Evolutionary conservation across 2,888 invertebrate species (phyloP), one percentile per base, ranked within the genome.

Genomic region (Eupsilia transversa): DNA sequence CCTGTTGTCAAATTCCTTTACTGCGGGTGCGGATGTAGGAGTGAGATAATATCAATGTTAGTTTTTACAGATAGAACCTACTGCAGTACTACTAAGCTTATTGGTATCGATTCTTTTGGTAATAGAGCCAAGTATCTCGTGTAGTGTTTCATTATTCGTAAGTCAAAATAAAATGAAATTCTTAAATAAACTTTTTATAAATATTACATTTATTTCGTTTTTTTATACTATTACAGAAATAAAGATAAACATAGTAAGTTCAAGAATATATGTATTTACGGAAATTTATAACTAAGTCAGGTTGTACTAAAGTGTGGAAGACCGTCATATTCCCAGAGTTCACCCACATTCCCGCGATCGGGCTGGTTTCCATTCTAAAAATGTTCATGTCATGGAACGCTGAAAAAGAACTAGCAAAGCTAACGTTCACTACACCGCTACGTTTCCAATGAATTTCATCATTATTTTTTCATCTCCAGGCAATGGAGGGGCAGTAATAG

Each of bases 341-440:
- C n/a, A 65, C 46, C 17, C 33, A 35, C 60, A 83, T 59, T 35
- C 41, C 49, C 27, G 27, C 56, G 70, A 60, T 57, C 46, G 65
- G 72, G 74, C 68, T 72, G 61, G 57, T 66, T 68, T 61, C 30
- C n/a, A 68, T 69, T 79, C 57, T 59, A 70, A 77, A 77, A 70
- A 68, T 77, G 38, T 52, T 65, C 72, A 27, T 43, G 52, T 79
- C 78, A 80, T 83, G 59, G 59, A 82, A 72, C 71, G 43, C 33
- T 59, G 61, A 67, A 73, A 82, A 72, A 74, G 52, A 70, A 56
- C 20, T 27, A 56, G 57, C 52, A 56, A 38, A 65, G 33, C 59
- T 17, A 38, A 49, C 41, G 69, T 76, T 66, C 78, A 57, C 66
- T 63, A 61, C 54, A 65, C 33, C 49, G 38, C 66, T 46, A 33